Evolutionary conservation across 2,888 invertebrate genomes (phyloP).

Genomic region (Eupithecia vulgata): DNA sequence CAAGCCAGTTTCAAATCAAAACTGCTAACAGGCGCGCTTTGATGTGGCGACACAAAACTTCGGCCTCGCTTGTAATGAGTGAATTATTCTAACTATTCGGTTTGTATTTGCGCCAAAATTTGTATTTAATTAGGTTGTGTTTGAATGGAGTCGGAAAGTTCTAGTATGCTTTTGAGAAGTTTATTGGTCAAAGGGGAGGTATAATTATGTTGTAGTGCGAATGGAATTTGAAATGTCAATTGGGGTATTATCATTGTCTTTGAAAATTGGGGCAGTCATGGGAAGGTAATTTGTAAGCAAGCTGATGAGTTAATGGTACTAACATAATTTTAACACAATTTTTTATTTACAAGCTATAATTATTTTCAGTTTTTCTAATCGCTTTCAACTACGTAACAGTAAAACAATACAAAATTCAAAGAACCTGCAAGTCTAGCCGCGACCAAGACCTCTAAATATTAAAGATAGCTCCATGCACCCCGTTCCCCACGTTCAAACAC

Average conservation of each 20-base stretch:
- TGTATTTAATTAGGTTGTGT: conserved; percentile 9
- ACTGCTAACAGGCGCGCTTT: conserved; percentile 46
- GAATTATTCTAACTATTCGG: conserved; percentile 30
- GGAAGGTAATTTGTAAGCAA: background rate
- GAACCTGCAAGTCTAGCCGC: conserved; percentile 20
- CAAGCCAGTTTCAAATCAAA: conserved; percentile 46
- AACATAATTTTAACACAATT: background rate
- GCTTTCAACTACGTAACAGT: background rate
- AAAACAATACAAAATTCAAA: conserved; percentile 3
- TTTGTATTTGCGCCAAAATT: conserved; percentile 5
- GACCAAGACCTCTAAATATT: conserved; percentile 40
- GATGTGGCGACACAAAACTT: conserved; percentile 57
- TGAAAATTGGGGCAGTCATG: background rate
- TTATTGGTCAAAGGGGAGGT: background rate
- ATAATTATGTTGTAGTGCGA: background rate
- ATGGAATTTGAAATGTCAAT: background rate
- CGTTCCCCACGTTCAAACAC: conserved; percentile 32
- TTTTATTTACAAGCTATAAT: background rate
- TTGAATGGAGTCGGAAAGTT: conserved; percentile 19
- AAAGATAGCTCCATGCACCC: conserved; percentile 39
- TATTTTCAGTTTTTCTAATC: background rate
- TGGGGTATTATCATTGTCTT: background rate
- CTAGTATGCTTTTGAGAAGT: conserved; percentile 6
- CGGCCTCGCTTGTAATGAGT: conserved; percentile 24
- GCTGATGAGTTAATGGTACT: too few relatives aligned